Evolutionary conservation across 2,888 invertebrate genomes (phyloP).

Genomic region (Parascotia fuliginaria): DNA sequence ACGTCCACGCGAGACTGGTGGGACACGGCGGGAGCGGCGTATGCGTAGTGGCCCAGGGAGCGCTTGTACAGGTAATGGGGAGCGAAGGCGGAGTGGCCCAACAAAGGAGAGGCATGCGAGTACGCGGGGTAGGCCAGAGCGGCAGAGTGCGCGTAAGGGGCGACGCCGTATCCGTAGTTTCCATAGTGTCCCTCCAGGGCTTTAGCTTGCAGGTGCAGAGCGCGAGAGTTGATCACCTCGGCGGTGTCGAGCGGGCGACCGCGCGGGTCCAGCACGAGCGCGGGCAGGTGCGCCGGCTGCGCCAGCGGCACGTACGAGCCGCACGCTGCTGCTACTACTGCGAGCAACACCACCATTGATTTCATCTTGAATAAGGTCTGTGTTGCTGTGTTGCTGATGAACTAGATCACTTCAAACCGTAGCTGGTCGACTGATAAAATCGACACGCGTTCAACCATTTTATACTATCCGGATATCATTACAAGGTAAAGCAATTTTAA

Average conservation of each 20-base stretch:
- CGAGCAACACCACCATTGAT: conserved; percentile 87
- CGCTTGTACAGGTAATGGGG: conserved; percentile 65
- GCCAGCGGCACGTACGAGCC: conserved; percentile 80
- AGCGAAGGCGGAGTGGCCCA: conserved; percentile 47
- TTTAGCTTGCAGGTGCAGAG: conserved; percentile 79
- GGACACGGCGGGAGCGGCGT: conserved; percentile 76
- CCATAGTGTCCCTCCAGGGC: conserved; percentile 69
- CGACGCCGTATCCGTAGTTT: conserved; percentile 29
- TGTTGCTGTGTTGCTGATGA: conserved; percentile 61
- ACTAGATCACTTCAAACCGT: conserved; percentile 74
- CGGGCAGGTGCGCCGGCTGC: conserved; percentile 78
- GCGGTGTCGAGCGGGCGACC: conserved; percentile 82
- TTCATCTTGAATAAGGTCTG: conserved; percentile 66
- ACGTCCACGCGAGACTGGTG: conserved; percentile 71
- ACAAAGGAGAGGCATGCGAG: conserved; percentile 40
- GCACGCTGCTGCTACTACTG: conserved; percentile 85
- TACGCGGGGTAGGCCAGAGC: conserved; percentile 48
- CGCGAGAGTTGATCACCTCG: conserved; percentile 79
- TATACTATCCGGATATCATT: conserved; percentile 78
- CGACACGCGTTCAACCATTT: conserved; percentile 57
- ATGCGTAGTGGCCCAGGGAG: conserved; percentile 57
- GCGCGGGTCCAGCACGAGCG: conserved; percentile 77
- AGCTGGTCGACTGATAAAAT: conserved; percentile 49
- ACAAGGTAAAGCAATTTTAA: conserved; percentile 69
- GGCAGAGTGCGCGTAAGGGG: conserved; percentile 49